Evolutionary conservation across 2,888 invertebrate genomes (phyloP).

Genomic region (Steinernema scapterisci): DNA sequence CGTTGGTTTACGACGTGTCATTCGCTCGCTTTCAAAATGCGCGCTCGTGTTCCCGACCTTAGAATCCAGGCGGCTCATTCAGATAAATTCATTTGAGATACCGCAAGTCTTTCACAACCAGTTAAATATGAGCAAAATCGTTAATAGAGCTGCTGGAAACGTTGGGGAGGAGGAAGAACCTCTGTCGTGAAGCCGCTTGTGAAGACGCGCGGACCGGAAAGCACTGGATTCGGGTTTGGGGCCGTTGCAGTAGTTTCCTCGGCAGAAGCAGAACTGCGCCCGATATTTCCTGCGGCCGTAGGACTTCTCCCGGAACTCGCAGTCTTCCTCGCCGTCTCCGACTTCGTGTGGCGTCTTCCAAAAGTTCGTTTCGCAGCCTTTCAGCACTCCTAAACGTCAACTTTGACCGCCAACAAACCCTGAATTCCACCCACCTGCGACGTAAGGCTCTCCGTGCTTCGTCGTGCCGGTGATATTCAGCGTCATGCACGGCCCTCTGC

Average conservation of each 20-base stretch:
- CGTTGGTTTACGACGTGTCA: no score
- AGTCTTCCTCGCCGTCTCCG: background rate
- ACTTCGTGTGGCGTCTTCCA: background rate
- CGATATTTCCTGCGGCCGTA: background rate
- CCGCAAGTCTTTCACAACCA: background rate
- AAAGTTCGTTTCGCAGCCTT: slow-evolving; percentile 17
- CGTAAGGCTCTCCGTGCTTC: background rate
- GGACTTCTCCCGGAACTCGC: background rate
- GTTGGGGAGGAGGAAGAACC: background rate
- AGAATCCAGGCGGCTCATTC: no score
- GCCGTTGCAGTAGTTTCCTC: slow-evolving; percentile 20
- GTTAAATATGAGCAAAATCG: background rate
- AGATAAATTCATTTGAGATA: no score
- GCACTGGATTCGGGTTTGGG: slow-evolving; percentile 9
- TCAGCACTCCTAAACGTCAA: background rate
- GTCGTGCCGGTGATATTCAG: slow-evolving; percentile 16
- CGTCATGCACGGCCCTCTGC: slow-evolving; percentile 17
- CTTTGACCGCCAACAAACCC: background rate
- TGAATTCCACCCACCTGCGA: background rate
- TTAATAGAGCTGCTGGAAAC: background rate
- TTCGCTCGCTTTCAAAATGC: no score
- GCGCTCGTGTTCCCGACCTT: no score
- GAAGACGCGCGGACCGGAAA: background rate
- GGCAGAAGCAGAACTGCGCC: slow-evolving; percentile 29
- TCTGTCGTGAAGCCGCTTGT: background rate